Evolutionary conservation across 1,140 invertebrate species (phyloP).

Genomic region (Euura saliciscinereae): DNA sequence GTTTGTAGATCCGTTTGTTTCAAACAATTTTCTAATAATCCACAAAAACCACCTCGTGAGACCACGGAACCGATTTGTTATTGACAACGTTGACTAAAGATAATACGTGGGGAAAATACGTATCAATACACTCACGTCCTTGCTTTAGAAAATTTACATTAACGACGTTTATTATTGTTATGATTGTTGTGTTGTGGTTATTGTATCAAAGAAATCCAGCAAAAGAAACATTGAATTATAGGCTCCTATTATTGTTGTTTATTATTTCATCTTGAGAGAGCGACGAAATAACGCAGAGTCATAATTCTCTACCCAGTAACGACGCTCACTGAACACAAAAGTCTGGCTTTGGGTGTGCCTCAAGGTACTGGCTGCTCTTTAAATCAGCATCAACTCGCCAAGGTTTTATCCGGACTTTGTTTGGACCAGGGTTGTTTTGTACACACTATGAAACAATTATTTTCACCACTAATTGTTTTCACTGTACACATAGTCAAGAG

Average conservation of each 20-base stretch:
- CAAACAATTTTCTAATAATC: background rate
- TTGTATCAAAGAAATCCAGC: too few relatives aligned
- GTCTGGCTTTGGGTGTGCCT: slow-evolving; percentile 25
- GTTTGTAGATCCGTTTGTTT: background rate
- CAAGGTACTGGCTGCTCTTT: background rate
- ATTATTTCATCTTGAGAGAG: background rate
- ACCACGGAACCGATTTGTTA: background rate
- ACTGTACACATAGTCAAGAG: slow-evolving; percentile 60
- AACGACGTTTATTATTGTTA: too few relatives aligned
- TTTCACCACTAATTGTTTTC: slow-evolving; percentile 48
- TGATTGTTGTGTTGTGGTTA: too few relatives aligned
- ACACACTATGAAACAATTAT: slow-evolving; percentile 60
- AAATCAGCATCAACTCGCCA: background rate
- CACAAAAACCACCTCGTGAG: background rate
- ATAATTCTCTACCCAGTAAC: slow-evolving; percentile 20
- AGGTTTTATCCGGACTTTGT: slow-evolving; percentile 14
- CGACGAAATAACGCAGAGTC: background rate
- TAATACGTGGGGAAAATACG: background rate
- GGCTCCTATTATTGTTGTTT: background rate
- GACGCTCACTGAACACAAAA: slow-evolving; percentile 44
- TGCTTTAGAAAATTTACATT: too few relatives aligned
- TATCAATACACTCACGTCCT: background rate
- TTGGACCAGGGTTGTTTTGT: slow-evolving; percentile 33
- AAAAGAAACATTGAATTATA: too few relatives aligned
- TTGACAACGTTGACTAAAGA: background rate